phyloP scores from a whole-genome alignment of 2,113 vertebrate genomes.

The Phyllostomus discolor region DNA sequence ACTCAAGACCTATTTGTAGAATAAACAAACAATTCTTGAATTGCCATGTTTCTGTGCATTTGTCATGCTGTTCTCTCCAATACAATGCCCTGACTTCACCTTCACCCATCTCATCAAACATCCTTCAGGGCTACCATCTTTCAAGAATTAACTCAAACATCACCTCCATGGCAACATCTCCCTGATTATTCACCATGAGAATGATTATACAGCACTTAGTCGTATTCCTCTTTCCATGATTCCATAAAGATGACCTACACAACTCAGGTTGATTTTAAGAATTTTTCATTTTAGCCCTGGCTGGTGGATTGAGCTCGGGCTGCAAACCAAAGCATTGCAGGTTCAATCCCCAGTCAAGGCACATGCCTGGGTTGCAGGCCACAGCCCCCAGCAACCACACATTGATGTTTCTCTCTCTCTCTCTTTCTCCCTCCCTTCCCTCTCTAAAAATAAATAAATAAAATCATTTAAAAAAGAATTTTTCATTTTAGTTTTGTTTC shows the following conservation, averaged over 20 bases:
- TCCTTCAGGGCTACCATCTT: neutral
- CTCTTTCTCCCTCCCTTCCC: no score
- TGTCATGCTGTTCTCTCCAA: neutral
- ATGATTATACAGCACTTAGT: neutral
- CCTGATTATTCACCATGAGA: neutral
- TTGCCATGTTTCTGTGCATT: neutral
- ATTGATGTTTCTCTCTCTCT: no score
- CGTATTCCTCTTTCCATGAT: neutral
- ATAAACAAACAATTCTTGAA: neutral
- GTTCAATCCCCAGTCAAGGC: no score
- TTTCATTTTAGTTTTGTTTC: neutral
- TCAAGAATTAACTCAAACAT: neutral
- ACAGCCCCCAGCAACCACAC: no score
- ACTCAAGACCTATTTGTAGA: neutral
- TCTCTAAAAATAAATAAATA: no score
- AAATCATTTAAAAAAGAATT: neutral
- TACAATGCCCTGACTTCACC: neutral
- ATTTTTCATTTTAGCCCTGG: neutral
- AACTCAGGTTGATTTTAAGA: neutral
- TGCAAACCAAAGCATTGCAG: no score
- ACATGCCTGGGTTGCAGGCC: no score
- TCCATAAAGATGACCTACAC: neutral
- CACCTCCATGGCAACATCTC: neutral
- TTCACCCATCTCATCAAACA: no score
- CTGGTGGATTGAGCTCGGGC: no score